Evolutionary conservation across 2,113 vertebrate species (phyloP).

Genomic region (Ailuropoda melanoleuca): DNA sequence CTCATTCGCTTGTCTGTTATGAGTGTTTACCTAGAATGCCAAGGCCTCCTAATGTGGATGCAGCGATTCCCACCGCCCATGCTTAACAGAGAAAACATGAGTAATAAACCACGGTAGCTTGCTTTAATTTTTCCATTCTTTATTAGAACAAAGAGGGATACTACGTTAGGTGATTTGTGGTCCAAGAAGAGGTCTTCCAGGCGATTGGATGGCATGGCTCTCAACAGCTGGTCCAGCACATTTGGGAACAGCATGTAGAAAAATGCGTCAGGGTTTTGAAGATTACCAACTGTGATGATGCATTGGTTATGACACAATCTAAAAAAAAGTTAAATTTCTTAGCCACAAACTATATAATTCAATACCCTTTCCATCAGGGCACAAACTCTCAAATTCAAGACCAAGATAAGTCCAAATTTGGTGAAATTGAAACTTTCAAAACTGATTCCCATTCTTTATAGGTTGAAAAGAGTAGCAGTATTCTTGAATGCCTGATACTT

Average conservation of each 20-base stretch:
- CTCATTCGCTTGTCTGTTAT: conserved; percentile 71
- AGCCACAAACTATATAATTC: conserved; percentile 14
- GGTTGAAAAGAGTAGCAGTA: neutral
- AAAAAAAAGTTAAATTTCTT: conserved; percentile 56
- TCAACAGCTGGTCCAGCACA: conserved; percentile 79
- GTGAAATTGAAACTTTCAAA: neutral
- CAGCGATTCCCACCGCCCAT: conserved; percentile 50
- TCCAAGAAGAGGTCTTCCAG: conserved; percentile 72
- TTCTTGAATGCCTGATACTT: neutral
- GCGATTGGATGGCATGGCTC: conserved; percentile 57
- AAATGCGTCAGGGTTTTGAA: conserved; percentile 78
- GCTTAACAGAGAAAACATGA: conserved; percentile 66
- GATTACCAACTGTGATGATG: conserved; percentile 78
- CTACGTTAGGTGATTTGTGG: conserved; percentile 57
- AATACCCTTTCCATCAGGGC: neutral
- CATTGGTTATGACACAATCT: conserved; percentile 64
- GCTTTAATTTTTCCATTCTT: conserved; percentile 57
- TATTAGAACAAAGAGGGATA: conserved; percentile 66
- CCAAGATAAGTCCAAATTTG: neutral
- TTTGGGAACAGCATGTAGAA: conserved; percentile 79
- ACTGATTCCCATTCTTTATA: neutral
- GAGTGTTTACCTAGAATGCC: conserved; percentile 72
- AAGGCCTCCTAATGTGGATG: conserved; percentile 23
- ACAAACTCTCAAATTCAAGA: conserved; percentile 10
- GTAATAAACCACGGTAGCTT: conserved; percentile 64